Base-by-base conservation (phyloP, 2,797 vertebrate species). In the Microhierax caerulescens region DNA sequence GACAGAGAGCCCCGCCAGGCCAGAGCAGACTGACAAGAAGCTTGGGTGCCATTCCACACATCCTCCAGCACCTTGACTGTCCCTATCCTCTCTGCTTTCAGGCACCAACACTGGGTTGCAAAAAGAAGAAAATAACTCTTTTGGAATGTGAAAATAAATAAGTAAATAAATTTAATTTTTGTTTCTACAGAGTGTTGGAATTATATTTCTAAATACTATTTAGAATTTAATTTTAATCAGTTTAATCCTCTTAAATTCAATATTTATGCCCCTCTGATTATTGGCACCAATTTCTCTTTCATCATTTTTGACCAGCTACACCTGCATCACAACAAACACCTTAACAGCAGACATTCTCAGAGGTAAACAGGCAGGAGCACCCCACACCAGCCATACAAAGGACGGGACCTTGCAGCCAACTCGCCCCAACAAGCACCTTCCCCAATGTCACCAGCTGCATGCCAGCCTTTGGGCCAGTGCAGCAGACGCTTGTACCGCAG, bases 371-470 rank as follows among this genome's bases (percentile, higher is more conserved):
- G 80, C 36, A 37, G 63, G 15, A 45, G 34, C 0, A 5, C 27
- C 23, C 56, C 54, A 7, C 1, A 0, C 3, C 39, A 20, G 43
- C 16, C 59, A 32, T 25, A 4, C 21, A 11, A 6, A 7, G 24
- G 72, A 9, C 36, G 0, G 17, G 22, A 11, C 57, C n/a, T 27
- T 7, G 60, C 61, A 3, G 9, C 67, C 79, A 54, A 7, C 27
- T 4, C 0, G 9, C 13, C 30, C 51, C 30, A 39, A 9, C 36
- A 9, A 19, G 61, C 9, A 15, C 37, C 57, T 5, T 41, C 17
- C 53, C 59, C 2, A 2, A 2, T 4, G 17, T 4, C 73, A 32
- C 30, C 4, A 0, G 41, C 56, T 11, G 16, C 18, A 3, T 1
- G 25, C 39, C 41, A 18, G 41, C 47, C 56, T n/a, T 20, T 1